These are phyloP conservation scores for Apostichopus japonicus DNA, from an alignment of 35 echinoderm and acorn worm genomes.

Conservation along the genomic window DNA sequence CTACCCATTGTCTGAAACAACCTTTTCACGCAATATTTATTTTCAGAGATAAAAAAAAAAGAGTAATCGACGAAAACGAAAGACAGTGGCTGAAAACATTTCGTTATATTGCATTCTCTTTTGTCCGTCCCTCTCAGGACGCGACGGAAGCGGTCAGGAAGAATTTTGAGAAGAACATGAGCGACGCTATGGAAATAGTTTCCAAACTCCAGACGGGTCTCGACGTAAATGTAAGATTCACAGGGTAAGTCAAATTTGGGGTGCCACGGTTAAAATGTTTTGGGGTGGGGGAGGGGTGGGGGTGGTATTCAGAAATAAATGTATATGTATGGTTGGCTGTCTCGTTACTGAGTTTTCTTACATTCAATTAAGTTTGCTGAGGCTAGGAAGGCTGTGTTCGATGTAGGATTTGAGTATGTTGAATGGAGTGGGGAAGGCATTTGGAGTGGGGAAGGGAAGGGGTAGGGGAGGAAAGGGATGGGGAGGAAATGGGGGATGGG, in stretches of 20 bases:
- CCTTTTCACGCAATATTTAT: no score
- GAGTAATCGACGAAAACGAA: background rate
- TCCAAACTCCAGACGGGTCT: slow-evolving; percentile 90
- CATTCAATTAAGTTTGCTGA: background rate
- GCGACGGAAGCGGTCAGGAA: slow-evolving; percentile 76
- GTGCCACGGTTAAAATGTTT: no score
- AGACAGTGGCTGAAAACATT: background rate
- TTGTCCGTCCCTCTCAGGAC: slow-evolving; percentile 42
- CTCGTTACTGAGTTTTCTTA: background rate
- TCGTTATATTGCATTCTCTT: background rate
- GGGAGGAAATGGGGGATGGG: no score
- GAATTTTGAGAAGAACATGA: slow-evolving; percentile 98
- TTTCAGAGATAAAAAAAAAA: no score
- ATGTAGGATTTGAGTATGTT: background rate
- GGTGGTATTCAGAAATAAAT: no score
- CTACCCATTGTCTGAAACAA: no score
- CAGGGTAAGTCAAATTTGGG: slow-evolving; percentile 69
- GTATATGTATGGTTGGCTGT: background rate
- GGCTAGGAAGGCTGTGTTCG: background rate
- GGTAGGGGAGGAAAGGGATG: background rate
- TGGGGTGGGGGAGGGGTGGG: no score
- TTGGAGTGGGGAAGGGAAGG: background rate
- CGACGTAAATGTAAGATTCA: slow-evolving; percentile 98
- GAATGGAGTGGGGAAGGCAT: background rate
- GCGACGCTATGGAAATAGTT: slow-evolving; percentile 97